Percentiles rank a stretch among this genome's conserved stretches.
phyloP scores from a whole-genome alignment of 2,888 invertebrate genomes.

The Melikaiella ostensackeni region DNA sequence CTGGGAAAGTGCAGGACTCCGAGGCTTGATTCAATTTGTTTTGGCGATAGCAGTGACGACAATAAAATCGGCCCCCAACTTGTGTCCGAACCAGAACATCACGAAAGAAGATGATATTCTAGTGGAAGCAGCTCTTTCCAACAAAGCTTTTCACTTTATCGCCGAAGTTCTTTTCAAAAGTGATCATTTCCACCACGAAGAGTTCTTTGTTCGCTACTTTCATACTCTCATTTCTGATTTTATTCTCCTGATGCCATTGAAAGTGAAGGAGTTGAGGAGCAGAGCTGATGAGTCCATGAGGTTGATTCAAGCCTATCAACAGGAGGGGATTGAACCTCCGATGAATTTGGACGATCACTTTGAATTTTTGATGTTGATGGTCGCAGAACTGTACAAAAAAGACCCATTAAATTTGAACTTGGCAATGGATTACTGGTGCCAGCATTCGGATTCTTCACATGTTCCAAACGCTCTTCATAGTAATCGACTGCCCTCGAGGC shows the following conservation, averaged over 20 bases:
- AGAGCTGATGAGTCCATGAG: constrained; percentile 94
- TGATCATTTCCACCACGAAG: constrained; percentile 84
- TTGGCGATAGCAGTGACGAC: constrained; percentile 85
- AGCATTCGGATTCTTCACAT: constrained; percentile 77
- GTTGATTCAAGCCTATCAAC: constrained; percentile 85
- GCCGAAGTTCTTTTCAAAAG: constrained; percentile 86
- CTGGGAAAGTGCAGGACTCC: constrained; percentile 80
- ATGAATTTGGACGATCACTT: constrained; percentile 88
- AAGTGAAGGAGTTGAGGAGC: constrained; percentile 89
- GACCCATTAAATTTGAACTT: constrained; percentile 86
- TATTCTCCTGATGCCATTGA: constrained; percentile 94
- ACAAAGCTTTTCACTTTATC: constrained; percentile 88
- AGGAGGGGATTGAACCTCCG: constrained; percentile 88
- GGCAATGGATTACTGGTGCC: constrained; percentile 91
- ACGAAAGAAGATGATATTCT: constrained; percentile 89
- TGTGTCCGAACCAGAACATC: constrained; percentile 79
- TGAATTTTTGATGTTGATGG: constrained; percentile 88
- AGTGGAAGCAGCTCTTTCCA: constrained; percentile 88
- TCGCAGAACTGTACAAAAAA: constrained; percentile 87
- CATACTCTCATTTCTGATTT: constrained; percentile 94
- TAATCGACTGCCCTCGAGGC: constrained; percentile 79
- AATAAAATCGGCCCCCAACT: constrained; percentile 80
- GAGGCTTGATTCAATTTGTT: constrained; percentile 83
- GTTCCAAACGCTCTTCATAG: constrained; percentile 71
- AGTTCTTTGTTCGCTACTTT: constrained; percentile 89